phyloP scores from a whole-genome alignment of 2,888 invertebrate species.

The Allygus modestus region DNA sequence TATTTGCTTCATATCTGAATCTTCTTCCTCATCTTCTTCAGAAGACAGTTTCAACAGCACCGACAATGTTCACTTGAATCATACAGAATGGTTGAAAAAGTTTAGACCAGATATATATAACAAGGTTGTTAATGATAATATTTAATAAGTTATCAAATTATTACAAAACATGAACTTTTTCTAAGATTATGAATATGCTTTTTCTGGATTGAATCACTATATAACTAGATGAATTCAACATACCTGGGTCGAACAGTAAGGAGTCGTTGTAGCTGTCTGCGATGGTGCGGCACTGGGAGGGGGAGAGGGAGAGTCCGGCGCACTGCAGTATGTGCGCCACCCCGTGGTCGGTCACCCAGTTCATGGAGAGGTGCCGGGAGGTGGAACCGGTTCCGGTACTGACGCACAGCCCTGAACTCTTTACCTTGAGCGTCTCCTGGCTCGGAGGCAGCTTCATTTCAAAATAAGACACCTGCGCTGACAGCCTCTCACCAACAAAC shows the following conservation, averaged over 20 bases:
- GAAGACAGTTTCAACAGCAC: too few species aligned
- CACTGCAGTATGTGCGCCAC: conserved; percentile 74
- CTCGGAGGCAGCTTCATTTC: conserved; percentile 87
- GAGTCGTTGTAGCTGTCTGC: conserved; percentile 82
- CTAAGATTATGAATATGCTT: too few species aligned
- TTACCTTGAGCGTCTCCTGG: conserved; percentile 86
- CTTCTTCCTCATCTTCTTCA: too few species aligned
- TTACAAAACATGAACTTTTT: too few species aligned
- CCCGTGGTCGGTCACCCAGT: conserved; percentile 87
- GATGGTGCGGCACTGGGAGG: conserved; percentile 65
- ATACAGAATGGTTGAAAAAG: too few species aligned
- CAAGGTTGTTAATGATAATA: too few species aligned
- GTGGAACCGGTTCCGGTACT: conserved; percentile 99
- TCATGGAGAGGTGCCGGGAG: conserved; percentile 98
- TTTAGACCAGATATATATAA: too few species aligned
- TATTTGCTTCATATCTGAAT: too few species aligned
- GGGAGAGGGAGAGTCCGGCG: conserved; percentile 39
- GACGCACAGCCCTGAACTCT: conserved; percentile 97
- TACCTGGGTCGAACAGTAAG: conserved; percentile 85
- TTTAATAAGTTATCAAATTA: too few species aligned
- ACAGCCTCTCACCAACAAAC: conserved; percentile 97
- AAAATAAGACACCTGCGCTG: conserved; percentile 95
- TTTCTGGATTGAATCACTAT: too few species aligned
- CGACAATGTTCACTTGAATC: too few species aligned
- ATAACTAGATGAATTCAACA: too few species aligned